Evolutionary conservation across 2,797 vertebrate genomes (phyloP).

Genomic region (Chrysocyon brachyurus): DNA sequence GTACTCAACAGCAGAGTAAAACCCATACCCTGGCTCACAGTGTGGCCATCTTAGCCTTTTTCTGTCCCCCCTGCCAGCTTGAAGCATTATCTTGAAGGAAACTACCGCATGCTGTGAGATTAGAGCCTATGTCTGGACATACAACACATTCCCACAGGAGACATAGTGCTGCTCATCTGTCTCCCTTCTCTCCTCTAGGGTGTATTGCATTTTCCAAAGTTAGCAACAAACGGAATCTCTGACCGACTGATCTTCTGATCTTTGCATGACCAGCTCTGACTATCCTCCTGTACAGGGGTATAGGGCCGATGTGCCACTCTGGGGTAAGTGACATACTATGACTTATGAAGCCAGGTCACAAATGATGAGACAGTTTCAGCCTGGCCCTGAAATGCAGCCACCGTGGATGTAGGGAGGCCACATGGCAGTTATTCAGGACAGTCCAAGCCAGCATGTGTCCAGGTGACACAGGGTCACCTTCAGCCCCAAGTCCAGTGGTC

Average conservation of each 20-base stretch:
- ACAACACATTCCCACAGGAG: rapidly evolving
- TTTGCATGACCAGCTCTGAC: background rate
- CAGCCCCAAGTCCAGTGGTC: background rate
- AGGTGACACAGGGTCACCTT: background rate
- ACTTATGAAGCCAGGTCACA: background rate
- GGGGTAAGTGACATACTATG: no score
- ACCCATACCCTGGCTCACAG: rapidly evolving
- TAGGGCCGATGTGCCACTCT: background rate
- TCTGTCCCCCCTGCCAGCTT: background rate
- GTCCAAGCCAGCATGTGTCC: background rate
- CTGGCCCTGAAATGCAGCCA: background rate
- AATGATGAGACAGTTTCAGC: background rate
- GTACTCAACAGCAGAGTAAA: background rate
- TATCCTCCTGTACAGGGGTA: background rate
- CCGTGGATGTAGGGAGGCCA: background rate
- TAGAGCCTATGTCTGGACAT: background rate
- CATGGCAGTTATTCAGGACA: background rate
- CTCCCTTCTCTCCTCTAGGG: background rate
- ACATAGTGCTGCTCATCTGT: rapidly evolving
- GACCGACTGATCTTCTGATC: background rate
- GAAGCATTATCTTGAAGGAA: background rate
- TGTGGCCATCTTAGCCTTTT: no score
- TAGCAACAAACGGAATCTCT: no score
- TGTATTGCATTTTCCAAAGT: background rate
- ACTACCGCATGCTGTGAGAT: background rate